Evolutionary conservation across 1,140 invertebrate species (phyloP).

Genomic region (Elymnias hypermnestra): DNA sequence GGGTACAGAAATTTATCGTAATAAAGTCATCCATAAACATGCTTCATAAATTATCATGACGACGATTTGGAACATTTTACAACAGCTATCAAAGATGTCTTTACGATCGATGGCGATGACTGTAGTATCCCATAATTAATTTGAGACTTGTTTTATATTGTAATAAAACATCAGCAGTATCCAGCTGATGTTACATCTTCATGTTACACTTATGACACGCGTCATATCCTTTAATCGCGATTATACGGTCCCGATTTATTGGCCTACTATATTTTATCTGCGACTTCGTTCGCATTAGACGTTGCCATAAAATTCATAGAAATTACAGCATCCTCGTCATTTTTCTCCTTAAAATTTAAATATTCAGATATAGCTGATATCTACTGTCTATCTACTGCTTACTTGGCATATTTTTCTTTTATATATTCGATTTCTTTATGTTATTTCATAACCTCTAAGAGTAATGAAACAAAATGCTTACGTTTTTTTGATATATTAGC

Average conservation of each 20-base stretch:
- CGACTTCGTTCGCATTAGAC: too few species aligned
- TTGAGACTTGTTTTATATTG: conserved; percentile 72
- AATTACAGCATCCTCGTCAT: too few species aligned
- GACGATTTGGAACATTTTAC: conserved; percentile 72
- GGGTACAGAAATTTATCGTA: conserved; percentile 36
- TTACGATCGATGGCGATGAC: conserved; percentile 66
- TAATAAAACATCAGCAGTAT: conserved; percentile 64
- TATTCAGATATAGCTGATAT: too few species aligned
- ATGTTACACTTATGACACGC: conserved; percentile 35
- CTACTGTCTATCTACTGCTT: too few species aligned
- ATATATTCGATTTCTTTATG: too few species aligned
- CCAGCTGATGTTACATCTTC: conserved; percentile 40
- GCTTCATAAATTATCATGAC: conserved; percentile 73
- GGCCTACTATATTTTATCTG: conserved; percentile 19
- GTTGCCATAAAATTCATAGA: too few species aligned
- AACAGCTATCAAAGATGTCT: conserved; percentile 67
- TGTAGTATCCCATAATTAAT: conserved; percentile 69
- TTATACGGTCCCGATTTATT: conserved; percentile 7
- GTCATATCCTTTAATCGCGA: conserved; percentile 38
- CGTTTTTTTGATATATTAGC: too few species aligned
- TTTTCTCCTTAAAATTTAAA: too few species aligned
- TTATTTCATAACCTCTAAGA: too few species aligned
- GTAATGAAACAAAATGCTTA: too few species aligned
- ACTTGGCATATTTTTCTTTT: too few species aligned
- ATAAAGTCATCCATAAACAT: conserved; percentile 71